These are phyloP conservation scores for Melanostoma scalare DNA, from an alignment of 2,888 invertebrate genomes.

Conservation along the genomic window DNA sequence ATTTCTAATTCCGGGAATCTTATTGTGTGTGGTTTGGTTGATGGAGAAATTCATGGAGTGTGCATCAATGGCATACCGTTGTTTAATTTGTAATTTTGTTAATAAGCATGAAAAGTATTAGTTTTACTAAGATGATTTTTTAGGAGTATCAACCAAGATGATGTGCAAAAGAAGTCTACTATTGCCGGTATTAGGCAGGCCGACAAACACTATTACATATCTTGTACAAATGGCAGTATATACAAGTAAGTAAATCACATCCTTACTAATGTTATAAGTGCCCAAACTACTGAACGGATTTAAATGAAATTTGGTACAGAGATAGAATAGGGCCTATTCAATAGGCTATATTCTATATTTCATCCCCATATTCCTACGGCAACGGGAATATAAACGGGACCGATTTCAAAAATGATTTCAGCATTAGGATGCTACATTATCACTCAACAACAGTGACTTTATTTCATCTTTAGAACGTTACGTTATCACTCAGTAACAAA, in stretches of 20 bases:
- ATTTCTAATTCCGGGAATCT: conserved; percentile 79
- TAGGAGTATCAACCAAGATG: conserved; percentile 77
- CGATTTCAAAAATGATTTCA: no score
- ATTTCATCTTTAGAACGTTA: no score
- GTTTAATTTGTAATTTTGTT: conserved; percentile 76
- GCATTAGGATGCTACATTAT: no score
- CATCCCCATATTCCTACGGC: no score
- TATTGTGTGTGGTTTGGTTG: conserved; percentile 79
- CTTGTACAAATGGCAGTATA: conserved; percentile 79
- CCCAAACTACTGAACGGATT: no score
- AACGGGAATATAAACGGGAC: no score
- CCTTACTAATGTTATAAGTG: no score
- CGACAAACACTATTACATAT: conserved; percentile 76
- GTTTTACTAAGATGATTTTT: neutral
- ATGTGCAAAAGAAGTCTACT: conserved; percentile 76
- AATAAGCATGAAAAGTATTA: neutral
- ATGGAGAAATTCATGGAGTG: conserved; percentile 81
- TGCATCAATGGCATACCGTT: conserved; percentile 79
- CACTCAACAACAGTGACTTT: no score
- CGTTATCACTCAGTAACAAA: no score
- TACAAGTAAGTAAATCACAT: conserved; percentile 76
- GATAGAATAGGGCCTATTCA: no score
- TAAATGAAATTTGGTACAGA: no score
- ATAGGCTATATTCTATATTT: no score
- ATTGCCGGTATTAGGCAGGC: conserved; percentile 78